Percentiles rank a stretch among this genome's conserved stretches.
Conservation (phyloP, 2,797 vertebrate species). For the Gymnodraco acuticeps region DNA sequence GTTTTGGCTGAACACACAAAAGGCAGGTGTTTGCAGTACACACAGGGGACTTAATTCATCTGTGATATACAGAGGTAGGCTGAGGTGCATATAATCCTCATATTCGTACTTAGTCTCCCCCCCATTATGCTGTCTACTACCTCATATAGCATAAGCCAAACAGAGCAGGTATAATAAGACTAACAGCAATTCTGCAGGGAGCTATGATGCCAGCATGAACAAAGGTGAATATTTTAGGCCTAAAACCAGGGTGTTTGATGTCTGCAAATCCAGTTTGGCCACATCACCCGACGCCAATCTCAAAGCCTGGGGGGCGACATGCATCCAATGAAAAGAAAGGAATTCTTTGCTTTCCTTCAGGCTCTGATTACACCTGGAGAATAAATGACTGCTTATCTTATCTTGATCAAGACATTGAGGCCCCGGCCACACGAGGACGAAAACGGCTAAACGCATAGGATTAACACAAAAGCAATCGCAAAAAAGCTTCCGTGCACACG, state of each 20-base stretch:
- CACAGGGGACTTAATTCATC: slow-evolving; percentile 34
- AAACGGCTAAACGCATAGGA: too few species aligned
- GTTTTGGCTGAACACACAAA: slow-evolving; percentile 52
- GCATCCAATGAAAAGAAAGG: slow-evolving; percentile 5
- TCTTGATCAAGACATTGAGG: slow-evolving; percentile 15
- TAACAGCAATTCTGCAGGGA: background rate
- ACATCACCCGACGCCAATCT: slow-evolving; percentile 36
- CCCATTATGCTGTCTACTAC: background rate
- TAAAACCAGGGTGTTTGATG: slow-evolving; percentile 38
- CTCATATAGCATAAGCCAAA: slow-evolving; percentile 14
- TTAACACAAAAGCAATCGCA: too few species aligned
- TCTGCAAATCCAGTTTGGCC: slow-evolving; percentile 48
- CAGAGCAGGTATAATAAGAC: slow-evolving; percentile 2
- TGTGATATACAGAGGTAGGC: background rate
- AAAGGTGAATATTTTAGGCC: background rate
- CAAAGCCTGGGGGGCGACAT: slow-evolving; percentile 3
- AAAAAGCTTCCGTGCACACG: too few species aligned
- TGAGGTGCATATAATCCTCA: background rate
- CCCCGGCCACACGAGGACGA: too few species aligned
- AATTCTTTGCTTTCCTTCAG: slow-evolving; percentile 21
- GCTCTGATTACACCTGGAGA: slow-evolving; percentile 28
- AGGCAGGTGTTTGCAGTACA: slow-evolving; percentile 54
- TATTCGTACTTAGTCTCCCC: background rate
- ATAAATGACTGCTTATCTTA: slow-evolving; percentile 22
- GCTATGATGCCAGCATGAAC: background rate